These are phyloP conservation scores for Barbus barbus DNA, from an alignment of 2,113 vertebrate genomes.

Conservation along the genomic window DNA sequence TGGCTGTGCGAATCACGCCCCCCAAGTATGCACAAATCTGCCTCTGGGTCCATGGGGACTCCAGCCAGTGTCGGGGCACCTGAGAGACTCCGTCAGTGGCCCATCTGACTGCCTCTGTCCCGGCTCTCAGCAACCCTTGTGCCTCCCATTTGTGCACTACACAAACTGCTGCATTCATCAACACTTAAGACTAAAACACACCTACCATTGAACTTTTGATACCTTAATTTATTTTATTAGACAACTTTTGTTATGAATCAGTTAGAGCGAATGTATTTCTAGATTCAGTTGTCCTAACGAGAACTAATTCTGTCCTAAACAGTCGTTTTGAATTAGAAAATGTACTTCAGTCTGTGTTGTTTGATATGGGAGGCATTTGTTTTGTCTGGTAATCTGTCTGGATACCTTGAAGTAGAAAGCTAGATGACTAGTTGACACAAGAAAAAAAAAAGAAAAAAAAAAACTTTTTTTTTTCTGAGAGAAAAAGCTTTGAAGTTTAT, in stretches of 20 bases:
- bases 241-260: conserved; percentile 19
- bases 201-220: conserved; percentile 19
- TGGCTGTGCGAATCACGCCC: conserved; percentile 94
- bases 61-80: conserved; percentile 74
- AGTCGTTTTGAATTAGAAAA: conserved; percentile 1
- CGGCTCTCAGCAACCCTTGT: conserved; percentile 42
- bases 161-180: conserved; percentile 16
- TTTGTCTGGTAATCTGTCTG: conserved; percentile 31
- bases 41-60: conserved; percentile 90
- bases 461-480: too few relatives aligned
- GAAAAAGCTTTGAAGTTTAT: neutral
- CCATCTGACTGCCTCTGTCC: neutral
- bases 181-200: neutral
- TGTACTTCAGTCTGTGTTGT: conserved; percentile 39
- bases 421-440: neutral
- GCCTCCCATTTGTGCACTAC: conserved; percentile 33
- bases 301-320: conserved; percentile 24
- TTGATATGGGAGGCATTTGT: conserved; percentile 34
- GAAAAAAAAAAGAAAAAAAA: too few relatives aligned
- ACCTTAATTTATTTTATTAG: conserved; percentile 35
- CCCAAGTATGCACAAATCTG: conserved; percentile 97
- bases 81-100: conserved; percentile 46
- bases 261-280: conserved; percentile 15
- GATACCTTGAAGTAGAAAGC: conserved; percentile 3
- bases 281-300: conserved; percentile 14